A percentile compares a stretch with the other conserved stretches of the same genome.
phyloP scores from a whole-genome alignment of 2,113 vertebrate genomes.

The Thalassarche chlororhynchos region DNA sequence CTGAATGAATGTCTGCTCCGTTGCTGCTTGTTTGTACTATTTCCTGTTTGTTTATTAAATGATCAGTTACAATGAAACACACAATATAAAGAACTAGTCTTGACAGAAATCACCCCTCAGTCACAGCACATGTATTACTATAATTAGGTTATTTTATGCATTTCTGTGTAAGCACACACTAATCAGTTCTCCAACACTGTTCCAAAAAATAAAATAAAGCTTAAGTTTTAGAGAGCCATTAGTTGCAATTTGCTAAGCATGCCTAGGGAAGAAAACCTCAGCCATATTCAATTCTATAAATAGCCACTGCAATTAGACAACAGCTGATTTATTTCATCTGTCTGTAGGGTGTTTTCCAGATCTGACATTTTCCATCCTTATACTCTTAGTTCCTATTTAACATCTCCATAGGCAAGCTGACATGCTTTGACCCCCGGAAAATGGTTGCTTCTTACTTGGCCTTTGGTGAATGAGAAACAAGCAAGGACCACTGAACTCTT shows the following conservation, averaged over 20 bases:
- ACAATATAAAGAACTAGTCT: background rate
- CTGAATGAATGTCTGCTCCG: background rate
- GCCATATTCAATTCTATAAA: background rate
- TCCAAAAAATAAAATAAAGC: background rate
- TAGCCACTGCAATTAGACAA: background rate
- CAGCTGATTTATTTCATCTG: background rate
- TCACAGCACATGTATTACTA: background rate
- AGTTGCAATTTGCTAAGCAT: background rate
- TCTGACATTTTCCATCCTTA: background rate
- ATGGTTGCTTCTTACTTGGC: background rate
- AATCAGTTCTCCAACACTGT: background rate
- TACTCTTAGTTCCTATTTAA: background rate
- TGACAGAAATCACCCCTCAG: background rate
- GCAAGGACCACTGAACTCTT: background rate
- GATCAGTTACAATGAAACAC: background rate
- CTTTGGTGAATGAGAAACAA: background rate
- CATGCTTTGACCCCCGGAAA: background rate
- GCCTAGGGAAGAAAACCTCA: background rate
- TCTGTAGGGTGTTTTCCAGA: background rate
- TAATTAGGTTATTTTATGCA: background rate
- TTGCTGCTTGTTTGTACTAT: background rate
- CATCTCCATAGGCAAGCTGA: background rate
- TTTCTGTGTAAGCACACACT: background rate
- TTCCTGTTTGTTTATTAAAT: constrained; percentile 15
- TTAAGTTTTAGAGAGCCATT: background rate